A percentile compares a stretch with the other conserved stretches of the same genome.
phyloP scores from a whole-genome alignment of 2,888 invertebrate species.

The Cyclophora albipunctata region DNA sequence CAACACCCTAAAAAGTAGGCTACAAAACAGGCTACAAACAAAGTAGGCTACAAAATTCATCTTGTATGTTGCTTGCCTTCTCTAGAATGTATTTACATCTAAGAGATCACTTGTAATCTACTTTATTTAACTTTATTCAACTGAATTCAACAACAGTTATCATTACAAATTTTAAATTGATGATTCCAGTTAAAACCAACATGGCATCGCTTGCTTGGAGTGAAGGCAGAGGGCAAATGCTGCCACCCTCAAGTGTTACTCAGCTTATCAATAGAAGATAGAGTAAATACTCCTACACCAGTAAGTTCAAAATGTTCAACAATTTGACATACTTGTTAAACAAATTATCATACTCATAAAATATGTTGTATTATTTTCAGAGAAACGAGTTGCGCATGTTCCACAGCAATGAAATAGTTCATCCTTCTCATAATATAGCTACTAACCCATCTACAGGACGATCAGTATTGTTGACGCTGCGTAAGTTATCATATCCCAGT shows the following conservation, averaged over 20 bases:
- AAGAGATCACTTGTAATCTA: no score
- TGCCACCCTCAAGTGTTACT: conserved; percentile 78
- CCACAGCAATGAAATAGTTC: conserved; percentile 59
- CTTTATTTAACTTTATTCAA: no score
- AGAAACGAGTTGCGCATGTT: conserved; percentile 64
- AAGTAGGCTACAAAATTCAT: no score
- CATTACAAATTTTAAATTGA: no score
- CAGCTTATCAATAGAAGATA: conserved; percentile 76
- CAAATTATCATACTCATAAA: background rate
- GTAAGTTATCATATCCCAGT: conserved; percentile 31
- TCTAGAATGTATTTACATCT: no score
- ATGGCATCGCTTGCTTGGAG: conserved; percentile 79
- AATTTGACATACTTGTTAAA: background rate
- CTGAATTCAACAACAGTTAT: no score
- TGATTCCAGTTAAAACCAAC: conserved; percentile 60
- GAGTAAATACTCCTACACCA: conserved; percentile 58
- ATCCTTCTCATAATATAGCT: conserved; percentile 19
- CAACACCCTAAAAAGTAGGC: no score
- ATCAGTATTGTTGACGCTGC: conserved; percentile 42
- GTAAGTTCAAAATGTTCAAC: conserved; percentile 29
- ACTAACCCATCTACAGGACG: conserved; percentile 29
- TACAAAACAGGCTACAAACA: no score
- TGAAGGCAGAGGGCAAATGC: conserved; percentile 71
- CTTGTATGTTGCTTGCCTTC: no score
- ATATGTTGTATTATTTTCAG: conserved; percentile 27